These are phyloP conservation scores for Cygnus buccinator DNA, from an alignment of 2,113 vertebrate species.

Conservation along the genomic window DNA sequence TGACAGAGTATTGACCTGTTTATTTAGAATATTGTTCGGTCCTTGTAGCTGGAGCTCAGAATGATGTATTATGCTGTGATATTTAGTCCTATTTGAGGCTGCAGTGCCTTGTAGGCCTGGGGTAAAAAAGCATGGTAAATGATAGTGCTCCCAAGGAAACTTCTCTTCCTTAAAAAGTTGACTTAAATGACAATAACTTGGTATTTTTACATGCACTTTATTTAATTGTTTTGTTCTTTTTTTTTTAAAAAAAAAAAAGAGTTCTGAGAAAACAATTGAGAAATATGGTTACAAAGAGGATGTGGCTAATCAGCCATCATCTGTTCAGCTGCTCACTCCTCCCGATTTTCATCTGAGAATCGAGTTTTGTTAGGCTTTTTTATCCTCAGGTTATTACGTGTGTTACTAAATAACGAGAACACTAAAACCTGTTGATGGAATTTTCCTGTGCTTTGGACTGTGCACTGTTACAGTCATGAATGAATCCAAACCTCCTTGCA, in stretches of 20 bases:
- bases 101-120: not conserved
- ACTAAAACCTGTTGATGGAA: not conserved
- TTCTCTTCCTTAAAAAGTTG: not conserved
- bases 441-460: not conserved
- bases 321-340: not conserved
- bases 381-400: not conserved
- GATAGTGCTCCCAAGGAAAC: not conserved
- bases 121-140: not conserved
- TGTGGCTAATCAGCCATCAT: not conserved
- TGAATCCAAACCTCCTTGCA: not conserved
- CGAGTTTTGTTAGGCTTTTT: not conserved
- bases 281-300: not conserved
- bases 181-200: not conserved
- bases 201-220: not conserved
- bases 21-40: not conserved
- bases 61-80: not conserved
- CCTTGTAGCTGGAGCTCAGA: not conserved
- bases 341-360: not conserved
- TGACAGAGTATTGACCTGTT: not conserved
- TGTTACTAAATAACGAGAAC: not conserved
- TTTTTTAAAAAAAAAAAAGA: not conserved
- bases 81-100: not conserved
- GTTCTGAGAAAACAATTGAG: not conserved
- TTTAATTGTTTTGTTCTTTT: not conserved
- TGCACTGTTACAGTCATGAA: not conserved